phyloP scores from a whole-genome alignment of 1,140 invertebrate species.

The Eulimnadia texana region DNA sequence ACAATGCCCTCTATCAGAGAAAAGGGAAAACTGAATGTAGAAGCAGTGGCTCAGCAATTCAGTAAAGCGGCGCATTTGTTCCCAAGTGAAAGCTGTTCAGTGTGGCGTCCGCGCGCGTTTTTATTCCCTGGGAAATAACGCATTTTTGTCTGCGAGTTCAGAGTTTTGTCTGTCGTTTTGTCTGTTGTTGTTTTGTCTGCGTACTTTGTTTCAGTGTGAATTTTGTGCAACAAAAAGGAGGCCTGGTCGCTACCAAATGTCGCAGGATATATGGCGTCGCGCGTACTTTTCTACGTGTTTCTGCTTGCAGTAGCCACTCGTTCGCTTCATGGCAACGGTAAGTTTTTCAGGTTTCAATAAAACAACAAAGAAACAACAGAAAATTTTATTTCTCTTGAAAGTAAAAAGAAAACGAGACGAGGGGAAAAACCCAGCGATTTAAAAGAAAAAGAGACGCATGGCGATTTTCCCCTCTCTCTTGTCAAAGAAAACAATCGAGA shows the following conservation, averaged over 20 bases:
- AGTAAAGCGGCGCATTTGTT: not conserved
- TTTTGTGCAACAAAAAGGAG: too few species aligned
- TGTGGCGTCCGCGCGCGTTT: not conserved
- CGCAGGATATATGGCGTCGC: constrained; percentile 11
- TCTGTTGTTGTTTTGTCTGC: too few species aligned
- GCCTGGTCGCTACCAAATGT: not conserved
- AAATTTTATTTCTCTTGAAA: too few species aligned
- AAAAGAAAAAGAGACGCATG: not conserved
- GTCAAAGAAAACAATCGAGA: too few species aligned
- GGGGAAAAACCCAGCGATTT: not conserved
- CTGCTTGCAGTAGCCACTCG: constrained; percentile 6
- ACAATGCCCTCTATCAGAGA: too few species aligned
- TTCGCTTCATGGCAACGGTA: not conserved
- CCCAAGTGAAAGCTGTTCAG: not conserved
- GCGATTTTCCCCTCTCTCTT: too few species aligned
- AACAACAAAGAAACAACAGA: not conserved
- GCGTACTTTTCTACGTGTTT: constrained; percentile 10
- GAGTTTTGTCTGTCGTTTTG: too few species aligned
- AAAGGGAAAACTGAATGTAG: too few species aligned
- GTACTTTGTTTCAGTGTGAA: too few species aligned
- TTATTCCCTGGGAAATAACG: too few species aligned
- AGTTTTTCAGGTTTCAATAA: not conserved
- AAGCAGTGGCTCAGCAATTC: too few species aligned
- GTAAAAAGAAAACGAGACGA: not conserved
- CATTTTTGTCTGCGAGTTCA: too few species aligned